These are phyloP conservation scores for Gymnoscelis rufifasciata DNA, from an alignment of 2,888 invertebrate species.

Conservation along the genomic window DNA sequence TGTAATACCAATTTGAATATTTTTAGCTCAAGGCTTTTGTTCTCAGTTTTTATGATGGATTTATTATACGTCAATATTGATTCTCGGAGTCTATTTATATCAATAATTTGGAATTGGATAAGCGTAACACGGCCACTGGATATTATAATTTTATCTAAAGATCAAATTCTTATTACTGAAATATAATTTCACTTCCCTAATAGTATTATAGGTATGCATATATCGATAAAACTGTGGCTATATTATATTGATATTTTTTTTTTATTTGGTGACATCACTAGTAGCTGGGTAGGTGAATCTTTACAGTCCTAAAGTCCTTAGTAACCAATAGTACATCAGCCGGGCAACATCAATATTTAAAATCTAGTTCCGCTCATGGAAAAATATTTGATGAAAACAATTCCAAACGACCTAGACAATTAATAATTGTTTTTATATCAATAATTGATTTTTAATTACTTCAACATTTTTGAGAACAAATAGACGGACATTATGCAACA, in stretches of 20 bases:
- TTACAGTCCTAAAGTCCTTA: constrained; percentile 26
- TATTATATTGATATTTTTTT: background rate
- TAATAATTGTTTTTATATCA: no score
- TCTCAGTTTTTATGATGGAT: constrained; percentile 12
- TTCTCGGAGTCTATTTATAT: constrained; percentile 10
- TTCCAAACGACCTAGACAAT: constrained; percentile 29
- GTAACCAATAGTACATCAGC: constrained; percentile 38
- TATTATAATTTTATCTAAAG: background rate
- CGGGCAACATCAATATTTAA: constrained; percentile 30
- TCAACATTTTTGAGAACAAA: constrained; percentile 5
- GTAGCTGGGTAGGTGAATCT: constrained; percentile 1
- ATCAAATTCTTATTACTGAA: no score
- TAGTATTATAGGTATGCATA: no score
- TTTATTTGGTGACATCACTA: constrained; percentile 20
- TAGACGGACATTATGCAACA: constrained; percentile 18
- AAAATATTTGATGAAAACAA: constrained; percentile 33
- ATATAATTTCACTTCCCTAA: no score
- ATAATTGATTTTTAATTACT: constrained; percentile 26
- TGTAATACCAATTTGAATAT: constrained; percentile 19
- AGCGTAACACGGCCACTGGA: background rate
- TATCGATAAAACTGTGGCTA: no score
- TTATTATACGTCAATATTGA: constrained; percentile 18
- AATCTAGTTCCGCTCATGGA: constrained; percentile 27
- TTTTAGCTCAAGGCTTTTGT: constrained; percentile 18
- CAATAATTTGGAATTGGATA: constrained; percentile 3